Evolutionary conservation across 2,113 vertebrate species (phyloP), one percentile per base, ranked within the genome.

Genomic region (Dendropsophus ebraccatus): DNA sequence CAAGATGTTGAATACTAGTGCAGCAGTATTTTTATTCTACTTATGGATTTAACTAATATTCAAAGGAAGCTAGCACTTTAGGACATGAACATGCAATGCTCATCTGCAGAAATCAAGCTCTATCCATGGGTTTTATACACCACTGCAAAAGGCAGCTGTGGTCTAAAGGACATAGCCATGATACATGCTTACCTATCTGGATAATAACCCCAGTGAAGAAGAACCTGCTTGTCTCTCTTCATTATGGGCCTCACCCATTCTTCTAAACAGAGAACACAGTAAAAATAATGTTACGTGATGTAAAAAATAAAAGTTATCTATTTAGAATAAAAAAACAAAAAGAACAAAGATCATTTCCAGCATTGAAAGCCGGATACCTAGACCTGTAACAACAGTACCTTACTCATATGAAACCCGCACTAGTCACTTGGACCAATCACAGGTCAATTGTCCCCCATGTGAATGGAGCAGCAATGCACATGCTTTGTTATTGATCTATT

Each of bases 231-330:
- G 90, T 99, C 98, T 12, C 97, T 95, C 91, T 99, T 99, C 97
- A 99, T 96, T 82, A 99, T 96, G 0, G 97, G 98, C 56, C 98
- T 96, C n/a, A 99, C 97, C 98, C 98, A 99, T 92, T 99, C 98
- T 91, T 99, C 98, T 99, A 92, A 0, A 19, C 37, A 89, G 0
- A 89, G 83, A 88, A 28, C 89, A 45, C 89, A 0, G 37, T 7
- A 21, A 65, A 9, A 65, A 32, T 50, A 10, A 10, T 5, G 5
- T 52, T 37, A n/a, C n/a, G n/a, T n/a, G n/a, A n/a, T 52, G 32
- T 28, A 6, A 56, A 72, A 37, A 28, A 45, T 32, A 30, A 41
- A 41, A 5, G 41, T 41, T 4, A 70, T 0, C 14, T 23, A 41
- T 11, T 5, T 35, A 37, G 16, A 0, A n/a, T n/a, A n/a, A 65